phyloP scores from a whole-genome alignment of 2,888 invertebrate species.

The Phaonia tiefii region DNA sequence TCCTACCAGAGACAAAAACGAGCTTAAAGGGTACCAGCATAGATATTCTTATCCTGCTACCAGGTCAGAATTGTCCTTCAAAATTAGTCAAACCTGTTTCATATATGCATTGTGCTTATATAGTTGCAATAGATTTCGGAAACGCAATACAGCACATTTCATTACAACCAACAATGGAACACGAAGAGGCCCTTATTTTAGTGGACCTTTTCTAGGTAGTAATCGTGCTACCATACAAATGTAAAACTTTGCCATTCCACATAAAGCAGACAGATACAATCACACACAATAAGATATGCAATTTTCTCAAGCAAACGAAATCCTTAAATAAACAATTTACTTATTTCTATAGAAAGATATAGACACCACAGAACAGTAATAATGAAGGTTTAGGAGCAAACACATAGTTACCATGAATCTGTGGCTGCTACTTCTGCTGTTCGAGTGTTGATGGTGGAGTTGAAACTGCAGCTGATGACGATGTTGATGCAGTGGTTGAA shows the following conservation, averaged over 20 bases:
- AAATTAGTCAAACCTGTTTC: too few species aligned
- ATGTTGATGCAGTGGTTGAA: slow-evolving; percentile 50
- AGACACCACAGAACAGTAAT: slow-evolving; percentile 20
- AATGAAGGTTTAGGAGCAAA: background rate
- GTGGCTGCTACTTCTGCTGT: background rate
- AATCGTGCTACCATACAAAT: slow-evolving; percentile 36
- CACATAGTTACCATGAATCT: background rate
- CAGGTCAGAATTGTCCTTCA: too few species aligned
- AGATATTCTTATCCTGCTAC: too few species aligned
- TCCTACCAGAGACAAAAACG: too few species aligned
- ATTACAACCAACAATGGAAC: slow-evolving; percentile 57
- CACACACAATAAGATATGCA: slow-evolving; percentile 43
- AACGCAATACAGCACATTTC: background rate
- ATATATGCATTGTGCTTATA: too few species aligned
- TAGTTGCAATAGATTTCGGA: too few species aligned
- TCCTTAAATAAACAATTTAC: slow-evolving; percentile 36
- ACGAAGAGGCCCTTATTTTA: slow-evolving; percentile 42
- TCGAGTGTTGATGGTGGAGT: background rate
- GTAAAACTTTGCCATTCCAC: slow-evolving; percentile 64
- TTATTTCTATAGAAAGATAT: background rate
- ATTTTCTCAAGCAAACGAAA: slow-evolving; percentile 53
- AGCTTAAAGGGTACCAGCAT: too few species aligned
- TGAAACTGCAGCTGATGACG: background rate
- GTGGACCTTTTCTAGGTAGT: background rate
- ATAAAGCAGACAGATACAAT: slow-evolving; percentile 52